Conservation (phyloP, 2,888 invertebrate genomes). For the Tiphia femorata region DNA sequence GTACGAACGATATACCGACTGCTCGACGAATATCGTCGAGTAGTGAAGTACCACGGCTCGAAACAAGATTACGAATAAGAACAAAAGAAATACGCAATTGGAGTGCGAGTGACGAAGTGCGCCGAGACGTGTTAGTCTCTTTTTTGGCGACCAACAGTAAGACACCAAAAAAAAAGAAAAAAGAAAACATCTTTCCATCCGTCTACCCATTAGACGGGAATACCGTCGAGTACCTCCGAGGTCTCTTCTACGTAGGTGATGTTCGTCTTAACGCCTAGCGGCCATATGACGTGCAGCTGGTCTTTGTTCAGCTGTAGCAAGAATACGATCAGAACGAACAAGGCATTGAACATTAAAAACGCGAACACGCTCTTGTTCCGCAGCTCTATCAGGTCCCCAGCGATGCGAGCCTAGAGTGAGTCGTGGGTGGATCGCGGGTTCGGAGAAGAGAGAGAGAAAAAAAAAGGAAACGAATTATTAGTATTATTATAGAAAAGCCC, state of each 20-base stretch:
- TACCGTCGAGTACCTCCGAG: slow-evolving; percentile 79
- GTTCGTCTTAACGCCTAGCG: slow-evolving; percentile 94
- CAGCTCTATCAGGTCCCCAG: slow-evolving; percentile 91
- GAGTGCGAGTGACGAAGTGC: neutral
- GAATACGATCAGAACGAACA: slow-evolving; percentile 98
- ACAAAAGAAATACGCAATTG: too few relatives aligned
- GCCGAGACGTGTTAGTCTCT: slow-evolving; percentile 1
- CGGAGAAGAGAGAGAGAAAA: slow-evolving; percentile 69
- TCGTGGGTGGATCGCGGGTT: slow-evolving; percentile 71
- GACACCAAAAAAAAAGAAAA: neutral
- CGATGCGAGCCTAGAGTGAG: slow-evolving; percentile 92
- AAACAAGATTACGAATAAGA: too few relatives aligned
- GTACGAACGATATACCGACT: too few relatives aligned
- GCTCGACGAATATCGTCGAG: too few relatives aligned
- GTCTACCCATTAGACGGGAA: slow-evolving; percentile 10
- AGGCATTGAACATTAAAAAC: slow-evolving; percentile 99
- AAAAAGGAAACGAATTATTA: slow-evolving; percentile 59
- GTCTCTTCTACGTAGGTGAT: slow-evolving; percentile 94
- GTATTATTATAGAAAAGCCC: slow-evolving; percentile 54
- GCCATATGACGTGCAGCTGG: slow-evolving; percentile 97
- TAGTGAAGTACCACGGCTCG: too few relatives aligned
- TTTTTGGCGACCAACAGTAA: neutral
- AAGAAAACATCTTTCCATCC: slow-evolving; percentile 6
- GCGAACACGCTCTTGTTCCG: slow-evolving; percentile 97
- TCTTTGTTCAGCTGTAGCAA: slow-evolving; percentile 99